Percentiles rank a stretch among this genome's conserved stretches.
These are phyloP conservation scores for Neodontobutis hainanensis DNA, from an alignment of 2,113 vertebrate species.

Conservation along the genomic window DNA sequence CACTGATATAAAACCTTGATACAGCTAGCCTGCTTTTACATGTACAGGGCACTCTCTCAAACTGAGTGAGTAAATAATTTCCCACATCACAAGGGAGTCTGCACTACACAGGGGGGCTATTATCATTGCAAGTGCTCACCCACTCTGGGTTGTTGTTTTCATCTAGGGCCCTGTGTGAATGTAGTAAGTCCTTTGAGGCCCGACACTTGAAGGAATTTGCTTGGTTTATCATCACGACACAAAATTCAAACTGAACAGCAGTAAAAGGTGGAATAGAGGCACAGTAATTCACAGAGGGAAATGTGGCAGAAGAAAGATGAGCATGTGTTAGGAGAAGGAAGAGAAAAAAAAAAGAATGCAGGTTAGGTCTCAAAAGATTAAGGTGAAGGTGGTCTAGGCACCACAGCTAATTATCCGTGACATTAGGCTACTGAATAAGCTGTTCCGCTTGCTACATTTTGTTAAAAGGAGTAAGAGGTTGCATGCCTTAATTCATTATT, in stretches of 20 bases:
- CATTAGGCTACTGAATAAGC: slow-evolving; percentile 66
- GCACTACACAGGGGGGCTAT: background rate
- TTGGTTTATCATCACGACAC: slow-evolving; percentile 54
- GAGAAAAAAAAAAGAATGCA: slow-evolving; percentile 39
- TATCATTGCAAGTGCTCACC: slow-evolving; percentile 23
- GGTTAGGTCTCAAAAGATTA: slow-evolving; percentile 63
- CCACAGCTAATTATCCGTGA: slow-evolving; percentile 68
- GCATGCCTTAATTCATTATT: slow-evolving; percentile 66
- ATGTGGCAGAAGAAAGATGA: slow-evolving; percentile 19
- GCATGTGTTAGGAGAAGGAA: background rate
- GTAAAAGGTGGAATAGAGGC: slow-evolving; percentile 1
- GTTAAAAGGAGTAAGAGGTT: slow-evolving; percentile 67
- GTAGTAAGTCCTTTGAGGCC: slow-evolving; percentile 18
- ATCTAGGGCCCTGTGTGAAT: slow-evolving; percentile 18
- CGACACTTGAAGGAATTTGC: slow-evolving; percentile 45
- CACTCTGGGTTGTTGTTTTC: slow-evolving; percentile 25
- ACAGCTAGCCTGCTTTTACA: slow-evolving; percentile 1
- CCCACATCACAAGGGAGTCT: slow-evolving; percentile 14
- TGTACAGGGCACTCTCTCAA: background rate
- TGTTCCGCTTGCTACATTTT: slow-evolving; percentile 73
- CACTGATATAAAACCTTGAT: slow-evolving; percentile 13
- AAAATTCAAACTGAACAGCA: slow-evolving; percentile 48
- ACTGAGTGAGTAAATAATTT: slow-evolving; percentile 38
- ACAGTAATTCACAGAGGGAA: background rate
- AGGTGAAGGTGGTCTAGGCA: slow-evolving; percentile 64